Percentiles rank a stretch among this genome's conserved stretches.
phyloP scores from a whole-genome alignment of 1,140 invertebrate genomes.

The Brachionus plicatilis region DNA sequence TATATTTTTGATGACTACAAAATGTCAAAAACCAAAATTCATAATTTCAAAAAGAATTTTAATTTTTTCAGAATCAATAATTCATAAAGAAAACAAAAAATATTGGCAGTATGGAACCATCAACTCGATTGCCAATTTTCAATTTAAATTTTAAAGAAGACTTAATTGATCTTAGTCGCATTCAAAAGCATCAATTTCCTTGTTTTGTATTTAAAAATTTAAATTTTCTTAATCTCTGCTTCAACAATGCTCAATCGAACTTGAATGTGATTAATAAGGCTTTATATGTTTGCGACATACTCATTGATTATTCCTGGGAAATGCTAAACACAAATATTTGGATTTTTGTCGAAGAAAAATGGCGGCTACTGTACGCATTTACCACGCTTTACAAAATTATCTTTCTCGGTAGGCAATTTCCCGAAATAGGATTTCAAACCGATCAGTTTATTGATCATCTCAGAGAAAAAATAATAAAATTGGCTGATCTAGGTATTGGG shows the following conservation, averaged over 20 bases:
- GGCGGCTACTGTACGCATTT: constrained; percentile 13
- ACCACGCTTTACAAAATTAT: constrained; percentile 22
- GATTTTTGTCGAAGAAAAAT: constrained; percentile 29
- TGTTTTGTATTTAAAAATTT: constrained; percentile 4
- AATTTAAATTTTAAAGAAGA: constrained; percentile 1
- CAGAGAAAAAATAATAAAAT: background rate
- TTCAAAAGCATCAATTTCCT: constrained; percentile 4
- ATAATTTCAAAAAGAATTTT: background rate
- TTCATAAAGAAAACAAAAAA: background rate
- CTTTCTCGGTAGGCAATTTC: background rate
- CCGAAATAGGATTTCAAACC: background rate
- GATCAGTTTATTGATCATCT: background rate
- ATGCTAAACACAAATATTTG: constrained; percentile 36
- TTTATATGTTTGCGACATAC: constrained; percentile 11
- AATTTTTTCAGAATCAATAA: background rate
- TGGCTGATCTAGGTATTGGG: constrained; percentile 26
- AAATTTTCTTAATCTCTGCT: background rate
- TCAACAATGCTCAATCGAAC: constrained; percentile 2
- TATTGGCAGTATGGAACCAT: background rate
- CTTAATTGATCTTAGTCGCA: background rate
- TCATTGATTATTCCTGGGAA: constrained; percentile 39
- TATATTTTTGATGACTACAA: background rate
- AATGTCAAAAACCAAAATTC: background rate
- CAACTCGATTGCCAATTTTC: background rate
- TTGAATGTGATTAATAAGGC: background rate